A percentile compares a stretch with the other conserved stretches of the same genome.
phyloP scores from a whole-genome alignment of 2,113 vertebrate species.

The Antigone vipio region DNA sequence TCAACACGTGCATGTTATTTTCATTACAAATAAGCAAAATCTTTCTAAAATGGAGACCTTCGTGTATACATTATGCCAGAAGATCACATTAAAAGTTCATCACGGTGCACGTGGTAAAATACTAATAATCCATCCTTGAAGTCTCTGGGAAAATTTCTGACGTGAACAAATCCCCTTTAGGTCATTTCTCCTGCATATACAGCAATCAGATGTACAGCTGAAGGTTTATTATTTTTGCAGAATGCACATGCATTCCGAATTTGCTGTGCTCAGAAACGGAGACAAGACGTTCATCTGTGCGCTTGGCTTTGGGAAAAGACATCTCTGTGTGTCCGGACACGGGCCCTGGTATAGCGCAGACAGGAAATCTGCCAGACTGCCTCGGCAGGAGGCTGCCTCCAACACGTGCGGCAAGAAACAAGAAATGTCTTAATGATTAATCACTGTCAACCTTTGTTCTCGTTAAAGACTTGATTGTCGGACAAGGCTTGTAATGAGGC shows the following conservation, averaged over 20 bases:
- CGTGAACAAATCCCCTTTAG: background rate
- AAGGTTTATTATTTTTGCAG: conserved; percentile 55
- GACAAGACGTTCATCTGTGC: conserved; percentile 50
- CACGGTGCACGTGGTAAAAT: background rate
- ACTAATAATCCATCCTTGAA: conserved; percentile 34
- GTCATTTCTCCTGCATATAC: background rate
- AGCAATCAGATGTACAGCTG: conserved; percentile 39
- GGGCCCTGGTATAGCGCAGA: conserved; percentile 50
- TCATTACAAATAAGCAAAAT: conserved; percentile 47
- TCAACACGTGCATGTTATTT: conserved; percentile 16
- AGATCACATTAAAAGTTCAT: conserved; percentile 38
- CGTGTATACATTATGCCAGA: background rate
- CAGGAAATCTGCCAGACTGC: conserved; percentile 77
- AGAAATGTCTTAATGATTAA: conserved; percentile 77
- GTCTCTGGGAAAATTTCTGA: conserved; percentile 24
- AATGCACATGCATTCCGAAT: conserved; percentile 39
- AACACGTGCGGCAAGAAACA: conserved; percentile 73
- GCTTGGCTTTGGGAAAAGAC: conserved; percentile 57
- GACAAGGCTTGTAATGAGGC: conserved; percentile 69
- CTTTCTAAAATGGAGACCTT: background rate
- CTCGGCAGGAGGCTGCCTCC: conserved; percentile 69
- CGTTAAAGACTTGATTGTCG: conserved; percentile 73
- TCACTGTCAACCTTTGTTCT: conserved; percentile 79
- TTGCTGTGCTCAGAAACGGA: conserved; percentile 43
- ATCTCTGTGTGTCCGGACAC: conserved; percentile 37